Conservation (phyloP, 2,113 vertebrate species). For the Choloepus hoffmanni region DNA sequence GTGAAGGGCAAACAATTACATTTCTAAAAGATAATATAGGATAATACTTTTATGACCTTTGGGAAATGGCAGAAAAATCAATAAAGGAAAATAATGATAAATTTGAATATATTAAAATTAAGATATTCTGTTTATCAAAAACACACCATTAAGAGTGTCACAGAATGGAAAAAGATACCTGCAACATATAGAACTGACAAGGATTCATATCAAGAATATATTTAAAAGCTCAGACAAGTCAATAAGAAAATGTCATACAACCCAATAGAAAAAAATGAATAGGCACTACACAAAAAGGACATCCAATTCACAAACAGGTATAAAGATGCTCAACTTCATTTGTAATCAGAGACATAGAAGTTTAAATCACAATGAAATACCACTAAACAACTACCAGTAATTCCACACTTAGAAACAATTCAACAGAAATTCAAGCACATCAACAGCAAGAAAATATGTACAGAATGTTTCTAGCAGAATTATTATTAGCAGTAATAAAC, state of each 20-base stretch:
- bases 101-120: too few relatives aligned
- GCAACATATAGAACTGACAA: not conserved
- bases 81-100: not conserved
- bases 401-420: not conserved
- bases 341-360: too few relatives aligned
- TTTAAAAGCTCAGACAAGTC: not conserved
- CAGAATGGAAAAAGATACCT: too few relatives aligned
- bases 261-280: not conserved
- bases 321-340: not conserved
- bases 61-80: not conserved
- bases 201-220: not conserved
- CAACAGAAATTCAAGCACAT: not conserved
- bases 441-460: not conserved
- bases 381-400: not conserved
- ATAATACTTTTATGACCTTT: not conserved
- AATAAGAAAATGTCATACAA: not conserved
- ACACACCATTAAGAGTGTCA: too few relatives aligned
- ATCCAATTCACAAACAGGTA: not conserved
- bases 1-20: not conserved
- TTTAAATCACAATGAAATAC: too few relatives aligned
- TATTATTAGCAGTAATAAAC: constrained; percentile 1
- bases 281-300: not conserved
- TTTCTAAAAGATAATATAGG: not conserved
- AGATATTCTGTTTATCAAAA: too few relatives aligned
- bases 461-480: not conserved